Evolutionary conservation across 30 jellyfish, hydroid and myxozoan species (phyloP).

Genomic region (Aurelia coerulea): DNA sequence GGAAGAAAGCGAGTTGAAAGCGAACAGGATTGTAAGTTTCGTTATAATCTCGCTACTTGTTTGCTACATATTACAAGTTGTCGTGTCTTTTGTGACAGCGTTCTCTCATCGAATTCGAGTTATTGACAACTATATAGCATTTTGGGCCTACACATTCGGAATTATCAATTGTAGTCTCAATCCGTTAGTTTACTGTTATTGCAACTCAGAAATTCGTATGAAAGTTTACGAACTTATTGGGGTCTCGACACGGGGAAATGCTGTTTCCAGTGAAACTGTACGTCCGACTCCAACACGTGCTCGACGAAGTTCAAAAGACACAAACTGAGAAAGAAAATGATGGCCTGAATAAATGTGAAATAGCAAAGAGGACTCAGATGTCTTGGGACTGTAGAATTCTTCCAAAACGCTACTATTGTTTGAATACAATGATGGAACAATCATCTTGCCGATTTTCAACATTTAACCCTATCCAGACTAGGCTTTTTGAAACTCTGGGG

Average conservation of each 20-base stretch:
- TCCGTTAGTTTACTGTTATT: constrained; percentile 78
- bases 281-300: constrained; percentile 1
- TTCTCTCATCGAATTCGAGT: constrained; percentile 25
- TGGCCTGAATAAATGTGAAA: no score
- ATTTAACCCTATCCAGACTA: no score
- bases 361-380: no score
- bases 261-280: constrained; percentile 26
- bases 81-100: constrained; percentile 27
- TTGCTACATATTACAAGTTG: constrained; percentile 70
- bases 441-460: no score
- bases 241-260: neutral
- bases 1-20: constrained; percentile 54
- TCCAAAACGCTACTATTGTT: no score
- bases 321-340: no score
- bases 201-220: constrained; percentile 70
- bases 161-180: constrained; percentile 61
- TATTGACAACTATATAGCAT: constrained; percentile 49
- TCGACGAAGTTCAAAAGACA: neutral
- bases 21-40: constrained; percentile 58
- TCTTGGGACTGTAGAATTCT: no score
- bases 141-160: constrained; percentile 84
- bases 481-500: no score
- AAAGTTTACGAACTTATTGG: constrained; percentile 29
- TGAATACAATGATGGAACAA: no score
- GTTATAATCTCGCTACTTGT: constrained; percentile 53